Conservation (phyloP, 2,797 vertebrate genomes). For the Hydrophis major region DNA sequence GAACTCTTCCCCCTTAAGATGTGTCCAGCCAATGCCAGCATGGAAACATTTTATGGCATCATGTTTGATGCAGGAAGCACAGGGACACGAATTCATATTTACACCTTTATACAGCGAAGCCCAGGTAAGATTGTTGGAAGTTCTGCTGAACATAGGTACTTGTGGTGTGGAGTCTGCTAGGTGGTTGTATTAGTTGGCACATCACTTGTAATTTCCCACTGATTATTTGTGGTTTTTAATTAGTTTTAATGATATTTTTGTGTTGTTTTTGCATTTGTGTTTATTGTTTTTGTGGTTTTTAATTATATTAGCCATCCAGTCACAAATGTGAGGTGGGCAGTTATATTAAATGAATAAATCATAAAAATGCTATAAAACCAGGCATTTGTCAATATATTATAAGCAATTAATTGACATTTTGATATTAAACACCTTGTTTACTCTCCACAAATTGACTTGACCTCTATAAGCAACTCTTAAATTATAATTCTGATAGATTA, state of each 20-base stretch:
- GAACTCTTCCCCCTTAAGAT: conserved; percentile 70
- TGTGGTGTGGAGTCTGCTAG: not conserved
- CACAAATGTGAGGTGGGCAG: not conserved
- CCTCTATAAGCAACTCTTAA: conserved; percentile 24
- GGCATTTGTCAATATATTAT: not conserved
- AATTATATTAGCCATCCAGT: not conserved
- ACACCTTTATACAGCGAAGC: conserved; percentile 91
- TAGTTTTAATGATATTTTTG: not conserved
- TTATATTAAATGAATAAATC: not conserved
- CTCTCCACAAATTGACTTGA: not conserved
- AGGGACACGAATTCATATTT: conserved; percentile 96
- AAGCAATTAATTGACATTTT: conserved; percentile 2
- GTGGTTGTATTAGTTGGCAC: not conserved
- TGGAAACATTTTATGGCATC: conserved; percentile 84
- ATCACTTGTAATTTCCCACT: not conserved
- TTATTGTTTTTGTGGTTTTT: not conserved
- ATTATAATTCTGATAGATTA: not conserved
- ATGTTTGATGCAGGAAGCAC: conserved; percentile 99
- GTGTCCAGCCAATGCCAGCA: conserved; percentile 70
- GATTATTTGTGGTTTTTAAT: not conserved
- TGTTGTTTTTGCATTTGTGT: not conserved
- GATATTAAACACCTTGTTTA: not conserved
- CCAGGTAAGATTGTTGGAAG: conserved; percentile 75
- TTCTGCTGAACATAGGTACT: not conserved
- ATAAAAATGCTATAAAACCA: not conserved